phyloP scores from a whole-genome alignment of 2,888 invertebrate genomes.

The Rhingia rostrata region DNA sequence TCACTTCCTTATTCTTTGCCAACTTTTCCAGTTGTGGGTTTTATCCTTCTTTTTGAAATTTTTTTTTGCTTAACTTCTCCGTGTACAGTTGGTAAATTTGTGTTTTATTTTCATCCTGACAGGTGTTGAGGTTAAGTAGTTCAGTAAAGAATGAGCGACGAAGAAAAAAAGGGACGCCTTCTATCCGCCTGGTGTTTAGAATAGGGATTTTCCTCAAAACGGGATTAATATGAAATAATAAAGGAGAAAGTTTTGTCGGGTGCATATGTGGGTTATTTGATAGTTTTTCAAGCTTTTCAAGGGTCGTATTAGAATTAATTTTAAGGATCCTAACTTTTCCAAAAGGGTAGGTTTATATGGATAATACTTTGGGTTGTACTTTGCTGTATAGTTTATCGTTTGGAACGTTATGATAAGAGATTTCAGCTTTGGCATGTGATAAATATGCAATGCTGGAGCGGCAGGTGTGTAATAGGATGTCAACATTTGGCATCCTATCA shows the following conservation, averaged over 20 bases:
- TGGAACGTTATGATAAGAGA: slow-evolving; percentile 21
- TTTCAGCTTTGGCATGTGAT: neutral
- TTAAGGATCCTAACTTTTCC: slow-evolving; percentile 37
- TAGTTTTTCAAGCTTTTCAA: slow-evolving; percentile 36
- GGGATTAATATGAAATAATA: slow-evolving; percentile 59
- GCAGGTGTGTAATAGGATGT: neutral
- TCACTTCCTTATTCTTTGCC: slow-evolving; percentile 5
- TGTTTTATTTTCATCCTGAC: slow-evolving; percentile 64
- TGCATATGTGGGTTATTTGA: slow-evolving; percentile 42
- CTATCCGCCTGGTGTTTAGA: neutral
- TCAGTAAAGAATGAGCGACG: slow-evolving; percentile 41
- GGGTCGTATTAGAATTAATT: slow-evolving; percentile 47
- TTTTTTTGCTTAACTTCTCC: slow-evolving; percentile 5
- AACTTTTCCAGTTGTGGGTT: slow-evolving; percentile 31
- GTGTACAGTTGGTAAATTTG: slow-evolving; percentile 19
- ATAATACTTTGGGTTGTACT: slow-evolving; percentile 7
- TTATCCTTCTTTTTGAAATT: slow-evolving; percentile 3
- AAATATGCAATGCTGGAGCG: neutral
- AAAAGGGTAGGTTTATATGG: neutral
- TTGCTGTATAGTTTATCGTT: slow-evolving; percentile 19
- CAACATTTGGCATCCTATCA: neutral
- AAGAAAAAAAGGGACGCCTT: neutral
- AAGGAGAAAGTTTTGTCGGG: slow-evolving; percentile 41
- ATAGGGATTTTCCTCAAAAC: slow-evolving; percentile 17
- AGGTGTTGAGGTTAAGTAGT: slow-evolving; percentile 71